A percentile compares a stretch with the other conserved stretches of the same genome.
Evolutionary conservation across 2,113 vertebrate species (phyloP).

Genomic region (Indicator maculatus): DNA sequence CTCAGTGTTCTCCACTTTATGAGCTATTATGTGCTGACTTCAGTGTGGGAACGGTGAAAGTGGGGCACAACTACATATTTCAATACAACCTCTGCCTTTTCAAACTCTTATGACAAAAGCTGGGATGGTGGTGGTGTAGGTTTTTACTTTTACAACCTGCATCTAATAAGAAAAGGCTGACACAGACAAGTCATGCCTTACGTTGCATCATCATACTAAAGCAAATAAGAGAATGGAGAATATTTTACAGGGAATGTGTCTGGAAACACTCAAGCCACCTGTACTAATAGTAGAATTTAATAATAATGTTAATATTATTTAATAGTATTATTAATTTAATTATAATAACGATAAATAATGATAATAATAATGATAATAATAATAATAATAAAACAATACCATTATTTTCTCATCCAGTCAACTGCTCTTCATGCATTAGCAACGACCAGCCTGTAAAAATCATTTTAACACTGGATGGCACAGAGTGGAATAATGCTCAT

Average conservation of each 20-base stretch:
- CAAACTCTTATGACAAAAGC: background rate
- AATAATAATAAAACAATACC: background rate
- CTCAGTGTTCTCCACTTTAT: constrained; percentile 20
- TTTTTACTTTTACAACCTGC: background rate
- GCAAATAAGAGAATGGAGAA: background rate
- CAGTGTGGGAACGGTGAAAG: constrained; percentile 47
- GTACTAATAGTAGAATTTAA: background rate
- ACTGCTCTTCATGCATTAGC: background rate
- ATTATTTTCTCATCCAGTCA: background rate
- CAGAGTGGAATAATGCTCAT: background rate
- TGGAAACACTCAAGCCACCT: background rate
- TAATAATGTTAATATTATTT: no score
- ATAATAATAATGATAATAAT: no score
- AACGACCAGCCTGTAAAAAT: background rate
- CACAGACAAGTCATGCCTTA: background rate
- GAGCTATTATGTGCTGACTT: constrained; percentile 61
- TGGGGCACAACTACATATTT: constrained; percentile 36
- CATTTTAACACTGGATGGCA: background rate
- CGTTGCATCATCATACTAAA: background rate
- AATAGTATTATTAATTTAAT: no score
- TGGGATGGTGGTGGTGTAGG: no score
- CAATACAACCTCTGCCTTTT: constrained; percentile 3
- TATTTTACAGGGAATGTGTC: background rate
- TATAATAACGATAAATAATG: no score
- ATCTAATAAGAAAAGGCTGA: background rate